phyloP scores from a whole-genome alignment of 2,113 vertebrate species.

The Larimichthys polyactis region DNA sequence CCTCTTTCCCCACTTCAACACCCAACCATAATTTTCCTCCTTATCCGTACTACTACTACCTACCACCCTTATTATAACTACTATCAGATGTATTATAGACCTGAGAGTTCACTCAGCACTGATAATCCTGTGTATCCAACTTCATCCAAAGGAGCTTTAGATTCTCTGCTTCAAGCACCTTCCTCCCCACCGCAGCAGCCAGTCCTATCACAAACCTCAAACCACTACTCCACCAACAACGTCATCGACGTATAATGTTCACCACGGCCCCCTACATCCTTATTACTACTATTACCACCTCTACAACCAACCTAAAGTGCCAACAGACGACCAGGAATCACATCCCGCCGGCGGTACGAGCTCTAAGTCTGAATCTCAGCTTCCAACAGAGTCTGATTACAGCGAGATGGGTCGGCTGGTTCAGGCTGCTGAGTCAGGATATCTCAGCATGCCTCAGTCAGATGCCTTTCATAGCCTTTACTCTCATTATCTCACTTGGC shows the following conservation, averaged over 20 bases:
- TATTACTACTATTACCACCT: constrained; percentile 34
- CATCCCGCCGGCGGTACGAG: background rate
- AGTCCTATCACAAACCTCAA: background rate
- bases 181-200: background rate
- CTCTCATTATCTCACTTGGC: background rate
- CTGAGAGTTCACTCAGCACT: background rate
- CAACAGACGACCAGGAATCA: background rate
- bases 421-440: background rate
- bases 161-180: background rate
- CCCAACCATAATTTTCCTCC: constrained; percentile 8
- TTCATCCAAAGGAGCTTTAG: background rate
- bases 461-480: background rate
- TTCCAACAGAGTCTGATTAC: background rate
- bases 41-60: constrained; percentile 33
- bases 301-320: constrained; percentile 17
- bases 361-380: background rate
- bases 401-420: background rate
- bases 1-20: background rate
- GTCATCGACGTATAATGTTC: background rate
- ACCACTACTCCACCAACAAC: background rate
- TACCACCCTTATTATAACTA: constrained; percentile 34
- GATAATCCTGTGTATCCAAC: background rate
- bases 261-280: background rate
- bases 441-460: constrained; percentile 14
- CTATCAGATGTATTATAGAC: constrained; percentile 34